Evolutionary conservation across 1,140 invertebrate genomes (phyloP), one percentile per base, ranked within the genome.

Genomic region (Pseudomyrmex gracilis): DNA sequence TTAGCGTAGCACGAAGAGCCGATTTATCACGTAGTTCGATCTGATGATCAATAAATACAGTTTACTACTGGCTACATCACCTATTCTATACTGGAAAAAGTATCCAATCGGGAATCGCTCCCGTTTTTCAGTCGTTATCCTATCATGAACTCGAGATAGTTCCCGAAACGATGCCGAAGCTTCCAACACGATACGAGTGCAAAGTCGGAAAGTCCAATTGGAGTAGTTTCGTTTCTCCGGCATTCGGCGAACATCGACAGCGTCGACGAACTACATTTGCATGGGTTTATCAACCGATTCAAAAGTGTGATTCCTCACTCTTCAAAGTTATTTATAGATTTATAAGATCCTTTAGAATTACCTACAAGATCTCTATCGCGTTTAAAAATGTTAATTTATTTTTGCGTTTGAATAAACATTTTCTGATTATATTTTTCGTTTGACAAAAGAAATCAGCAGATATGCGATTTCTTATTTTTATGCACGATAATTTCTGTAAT

Each of bases 1-100:
- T 34, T 43, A 53, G 47, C 15, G 1, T 1, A 12, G 12, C 15
- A 53, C 47, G 53, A 67, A 55, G 61, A 24, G n/a, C 51, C 58
- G 47, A 67, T 77, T 77, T 67, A 77, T 76, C 24, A 51, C 58
- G 45, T 0, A n/a, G 47, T 24, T 43, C n/a, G 24, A 77, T 66
- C n/a, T 12, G 61, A 58, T 58, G 57, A 17, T 10, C 8, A 17
- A 77, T 55, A 77, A 55, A 67, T 76, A 53, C n/a, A 12, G 12
- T 34, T 53, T 24, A 24, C 13, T 13, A 7, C 67, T 12, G n/a
- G 49, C 13, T 67, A 49, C 45, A 15, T 24, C 43, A 45, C 53
- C 2, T 15, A 20, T 66, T 53, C 24, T 34, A 22, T 20, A 9
- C 7, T 10, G 7, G 58, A 15, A 77, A 53, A 77, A 24, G 17